Conservation (phyloP, 2,113 vertebrate species). For the Leiothrix lutea region DNA sequence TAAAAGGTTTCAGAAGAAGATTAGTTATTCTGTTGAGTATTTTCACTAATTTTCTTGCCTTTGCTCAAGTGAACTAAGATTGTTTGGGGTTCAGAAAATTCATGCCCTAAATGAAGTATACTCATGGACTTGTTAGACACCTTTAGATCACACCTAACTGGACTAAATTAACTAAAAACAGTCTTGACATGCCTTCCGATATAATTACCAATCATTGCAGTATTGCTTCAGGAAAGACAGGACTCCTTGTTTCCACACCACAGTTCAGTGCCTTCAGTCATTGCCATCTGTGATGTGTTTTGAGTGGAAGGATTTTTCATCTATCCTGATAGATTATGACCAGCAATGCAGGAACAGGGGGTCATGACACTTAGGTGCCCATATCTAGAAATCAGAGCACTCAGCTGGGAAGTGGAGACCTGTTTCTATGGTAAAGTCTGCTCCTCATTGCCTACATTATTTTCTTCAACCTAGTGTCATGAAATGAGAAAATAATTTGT, state of each 20-base stretch:
- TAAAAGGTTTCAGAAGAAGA: not conserved
- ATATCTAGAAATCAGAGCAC: not conserved
- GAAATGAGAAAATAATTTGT: not conserved
- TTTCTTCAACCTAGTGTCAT: not conserved
- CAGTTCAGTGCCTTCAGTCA: not conserved
- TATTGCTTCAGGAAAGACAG: not conserved
- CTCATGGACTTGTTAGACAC: not conserved
- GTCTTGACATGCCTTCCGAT: not conserved
- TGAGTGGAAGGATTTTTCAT: not conserved
- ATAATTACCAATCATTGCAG: not conserved
- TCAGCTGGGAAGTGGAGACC: not conserved
- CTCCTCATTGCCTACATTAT: not conserved
- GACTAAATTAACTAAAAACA: not conserved
- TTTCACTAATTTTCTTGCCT: not conserved
- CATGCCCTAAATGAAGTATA: accelerated
- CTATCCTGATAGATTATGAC: not conserved
- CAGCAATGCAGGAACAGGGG: not conserved
- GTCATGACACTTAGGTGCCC: not conserved
- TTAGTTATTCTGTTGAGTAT: not conserved
- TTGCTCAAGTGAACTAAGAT: not conserved
- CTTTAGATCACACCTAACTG: not conserved
- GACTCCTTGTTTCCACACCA: not conserved
- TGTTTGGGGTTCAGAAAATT: not conserved
- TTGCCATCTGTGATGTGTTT: not conserved
- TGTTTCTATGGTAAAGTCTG: not conserved